Evolutionary conservation across 92 coral and sea anemone genomes (phyloP), one percentile per base, ranked within the genome.

Genomic region (Umimayanthus chanpuru): DNA sequence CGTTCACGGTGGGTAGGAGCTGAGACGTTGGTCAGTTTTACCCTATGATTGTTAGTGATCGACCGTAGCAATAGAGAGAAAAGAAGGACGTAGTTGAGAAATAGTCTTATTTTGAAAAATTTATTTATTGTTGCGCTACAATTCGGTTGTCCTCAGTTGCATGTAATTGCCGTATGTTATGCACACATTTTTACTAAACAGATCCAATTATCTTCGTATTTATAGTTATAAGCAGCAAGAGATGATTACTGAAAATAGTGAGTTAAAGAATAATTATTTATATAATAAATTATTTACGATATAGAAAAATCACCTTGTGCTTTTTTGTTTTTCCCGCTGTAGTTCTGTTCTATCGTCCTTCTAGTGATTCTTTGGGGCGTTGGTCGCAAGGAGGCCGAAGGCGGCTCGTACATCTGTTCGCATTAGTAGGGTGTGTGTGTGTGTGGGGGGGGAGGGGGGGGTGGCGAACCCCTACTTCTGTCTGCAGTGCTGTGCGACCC

Each of bases 221-320:
- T 79, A 79, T 79, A 79, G 23, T 29, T 29, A 18, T 56, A 80
- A 32, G 12, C 44, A 26, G 64, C 16, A 70, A 40, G 8, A 39
- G n/a, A 47, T 72, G 77, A 67, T 67, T 65, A 83, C n/a, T 10
- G 61, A 43, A 29, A 68, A 83, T 83, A 83, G 66, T 20, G 12
- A 66, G 29, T 40, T 26, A 10, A 26, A 15, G 85, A 70, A 5
- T 74, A 70, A 83, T 83, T 83, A 83, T 83, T 83, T 82, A 82
- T 83, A 30, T 67, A 83, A 83, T 83, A 83, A 83, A 83, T 70
- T 83, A 83, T 43, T 68, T 83, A 43, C 77, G 23, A 29, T 72
- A 61, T 61, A 6, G 8, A 61, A 61, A 61, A 61, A 61, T 61
- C 15, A 61, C 9, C 58, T 1, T 53, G 58, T 53, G 20, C 20